Evolutionary conservation across 1,140 invertebrate species (phyloP), one percentile per base, ranked within the genome.

Genomic region (Neodiprion lecontei): DNA sequence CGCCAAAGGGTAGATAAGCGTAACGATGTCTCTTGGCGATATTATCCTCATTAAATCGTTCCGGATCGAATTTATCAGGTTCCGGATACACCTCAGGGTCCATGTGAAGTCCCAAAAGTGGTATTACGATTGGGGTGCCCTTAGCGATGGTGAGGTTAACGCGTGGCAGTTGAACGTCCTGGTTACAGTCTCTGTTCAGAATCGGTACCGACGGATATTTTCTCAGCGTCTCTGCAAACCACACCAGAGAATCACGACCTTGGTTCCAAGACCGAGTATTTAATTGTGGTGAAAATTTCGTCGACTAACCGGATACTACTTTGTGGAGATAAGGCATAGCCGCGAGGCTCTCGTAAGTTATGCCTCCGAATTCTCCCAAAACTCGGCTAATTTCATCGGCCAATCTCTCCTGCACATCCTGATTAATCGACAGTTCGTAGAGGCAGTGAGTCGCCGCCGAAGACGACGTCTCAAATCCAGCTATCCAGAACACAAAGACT

Each of bases 1-100:
- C 91, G 0, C 93, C 93, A 81, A 95, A 96, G 7, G 94, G 91
- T 53, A 95, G 81, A 82, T 90, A 95, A 2, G 88, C 69, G 80
- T 91, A 90, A 0, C 83, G 88, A 65, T 88, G 89, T 75, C 91
- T 84, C 9, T 83, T 80, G 48, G 84, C 84, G 7, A 87, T 80
- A 67, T 87, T 84, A 71, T 91, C 89, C 0, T 87, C 81, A 61
- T 84, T 82, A 75, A 93, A 94, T 72, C 92, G 84, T 69, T 93
- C 91, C 0, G 92, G 92, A 76, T 88, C 85, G 78, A 92, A 93
- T 10, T 82, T 79, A 8, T 89, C 77, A 0, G 92, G 92, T 12
- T 92, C 83, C 0, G 89, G 89, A 80, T 91, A 93, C 70, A 90
- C 79, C 9, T 89, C 81, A 1, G 90, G 87, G 82, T 94, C 91